Evolutionary conservation across 2,888 invertebrate species (phyloP), one percentile per base, ranked within the genome.

Genomic region (Ormyrus thymus): DNA sequence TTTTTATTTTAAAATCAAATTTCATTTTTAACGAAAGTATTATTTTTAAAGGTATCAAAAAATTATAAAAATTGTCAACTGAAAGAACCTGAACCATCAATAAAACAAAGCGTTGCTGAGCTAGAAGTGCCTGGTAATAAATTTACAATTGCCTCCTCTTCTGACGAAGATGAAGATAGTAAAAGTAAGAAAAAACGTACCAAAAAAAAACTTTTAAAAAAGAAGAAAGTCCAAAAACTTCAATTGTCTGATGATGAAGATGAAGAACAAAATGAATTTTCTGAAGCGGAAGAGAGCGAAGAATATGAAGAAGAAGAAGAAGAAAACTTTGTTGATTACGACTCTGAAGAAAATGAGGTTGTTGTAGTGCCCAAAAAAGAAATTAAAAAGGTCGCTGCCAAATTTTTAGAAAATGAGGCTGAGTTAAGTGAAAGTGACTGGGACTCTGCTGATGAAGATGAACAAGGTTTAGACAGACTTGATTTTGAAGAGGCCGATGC

Each of bases 401-500:
- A 95, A 70, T 98, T 97, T 91, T 92, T 98, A 73, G 98, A 98
- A 83, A 93, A 94, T 56, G 98, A 98, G 90, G 98, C 98, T 0
- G 98, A 98, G 86, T 90, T 98, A 51, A 97, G 97, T 0, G 98
- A 97, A 86, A 96, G 96, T 3, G 97, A 97, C 83, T 96, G 95
- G 94, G 96, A 94, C 0, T 96, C 96, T 64, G 97, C 94, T 0
- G 97, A 97, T 86, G 97, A 96, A 90, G 96, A 97, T 89, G 96
- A 97, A 90, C 92, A 92, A 53, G 94, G 93, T 75, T 89, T 95
- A 85, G 97, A 97, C 87, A 91, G 92, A 72, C 92, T 97, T 89
- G 97, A 98, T 88, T 91, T 93, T 4, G 97, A 98, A 89, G 94
- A 93, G 77, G 98, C 95, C 0, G 98, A 98, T 85, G 92, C 93